Evolutionary conservation across 1,140 invertebrate genomes (phyloP).

Genomic region (Macrobrachium nipponense): DNA sequence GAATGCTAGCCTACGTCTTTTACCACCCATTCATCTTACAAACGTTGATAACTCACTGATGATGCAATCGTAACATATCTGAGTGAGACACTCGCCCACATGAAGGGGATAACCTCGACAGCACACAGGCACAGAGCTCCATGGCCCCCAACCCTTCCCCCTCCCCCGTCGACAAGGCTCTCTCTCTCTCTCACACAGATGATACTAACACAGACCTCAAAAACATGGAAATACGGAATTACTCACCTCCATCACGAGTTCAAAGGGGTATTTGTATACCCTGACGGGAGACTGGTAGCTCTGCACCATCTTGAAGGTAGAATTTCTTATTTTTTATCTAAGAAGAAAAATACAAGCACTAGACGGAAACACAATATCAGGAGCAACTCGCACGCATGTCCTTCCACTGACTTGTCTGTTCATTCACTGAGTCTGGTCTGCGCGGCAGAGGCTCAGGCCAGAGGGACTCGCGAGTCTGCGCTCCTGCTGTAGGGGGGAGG

Average conservation of each 20-base stretch:
- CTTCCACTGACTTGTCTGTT: slow-evolving; percentile 1
- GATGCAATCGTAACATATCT: no score
- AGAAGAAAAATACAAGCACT: slow-evolving; percentile 31
- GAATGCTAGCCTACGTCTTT: no score
- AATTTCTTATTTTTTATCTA: slow-evolving; percentile 8
- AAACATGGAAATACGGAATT: slow-evolving; percentile 3
- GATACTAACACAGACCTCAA: not conserved
- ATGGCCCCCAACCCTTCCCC: not conserved
- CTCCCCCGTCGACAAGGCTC: not conserved
- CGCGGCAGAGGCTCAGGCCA: no score
- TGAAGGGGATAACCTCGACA: no score
- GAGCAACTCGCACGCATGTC: slow-evolving; percentile 31
- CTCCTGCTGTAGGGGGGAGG: no score
- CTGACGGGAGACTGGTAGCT: slow-evolving; percentile 95
- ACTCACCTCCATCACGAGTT: slow-evolving; percentile 96
- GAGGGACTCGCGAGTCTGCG: no score
- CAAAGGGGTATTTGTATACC: slow-evolving; percentile 97
- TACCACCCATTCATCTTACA: no score
- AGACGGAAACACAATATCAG: slow-evolving; percentile 29
- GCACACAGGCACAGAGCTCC: no score
- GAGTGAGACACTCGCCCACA: no score
- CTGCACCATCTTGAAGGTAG: slow-evolving; percentile 84
- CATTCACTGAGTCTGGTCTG: slow-evolving; percentile 47
- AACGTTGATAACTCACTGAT: no score
- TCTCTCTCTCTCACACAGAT: not conserved